Evolutionary conservation across 2,888 invertebrate genomes (phyloP), one percentile per base, ranked within the genome.

Genomic region (Eilema sororculum): DNA sequence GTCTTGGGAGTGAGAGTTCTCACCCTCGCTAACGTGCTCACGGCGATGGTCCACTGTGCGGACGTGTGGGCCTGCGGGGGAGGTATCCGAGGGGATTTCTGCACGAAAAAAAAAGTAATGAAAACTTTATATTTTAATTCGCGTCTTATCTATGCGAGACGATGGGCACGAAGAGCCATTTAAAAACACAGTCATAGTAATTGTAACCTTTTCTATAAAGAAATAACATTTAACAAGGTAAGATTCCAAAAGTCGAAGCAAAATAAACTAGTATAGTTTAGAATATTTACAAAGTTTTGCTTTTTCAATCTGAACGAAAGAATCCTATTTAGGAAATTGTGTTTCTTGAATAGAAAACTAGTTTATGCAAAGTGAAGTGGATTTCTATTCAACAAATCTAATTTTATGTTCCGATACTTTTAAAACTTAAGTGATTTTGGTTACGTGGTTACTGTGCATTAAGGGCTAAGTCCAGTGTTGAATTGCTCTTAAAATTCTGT

Each of bases 241-340:
- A 52, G 52, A 52, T 9, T n/a, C 2, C 0, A 52, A 5, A 52
- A 52, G 52, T 52, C 8, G n/a, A n/a, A 52, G 2, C 20, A 46
- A 16, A 52, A 41, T 16, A 16, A 52, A 41, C 41, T 41, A 41
- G n/a, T 52, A 52, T 60, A 13, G n/a, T 60, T 30, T 46, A 13
- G 67, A 57, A 24, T 62, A 41, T 12, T 41, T 56, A 73, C 12
- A 52, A 67, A 56, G n/a, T 52, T n/a, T 52, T 20, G n/a, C 12
- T 57, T 66, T 69, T 65, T 37, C 65, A 63, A 72, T 66, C 13
- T 28, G 22, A 66, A 46, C 46, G 63, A 13, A 56, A 30, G 52
- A 66, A 68, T 37, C 3, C 30, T 41, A 13, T 63, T 72, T 63
- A 37, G 13, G 5, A 72, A 58, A 61, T n/a, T 61, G 22, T 37